A percentile compares a stretch with the other conserved stretches of the same genome.
Conservation (phyloP, 1,140 invertebrate species). For the Lordiphosa stackelbergi region DNA sequence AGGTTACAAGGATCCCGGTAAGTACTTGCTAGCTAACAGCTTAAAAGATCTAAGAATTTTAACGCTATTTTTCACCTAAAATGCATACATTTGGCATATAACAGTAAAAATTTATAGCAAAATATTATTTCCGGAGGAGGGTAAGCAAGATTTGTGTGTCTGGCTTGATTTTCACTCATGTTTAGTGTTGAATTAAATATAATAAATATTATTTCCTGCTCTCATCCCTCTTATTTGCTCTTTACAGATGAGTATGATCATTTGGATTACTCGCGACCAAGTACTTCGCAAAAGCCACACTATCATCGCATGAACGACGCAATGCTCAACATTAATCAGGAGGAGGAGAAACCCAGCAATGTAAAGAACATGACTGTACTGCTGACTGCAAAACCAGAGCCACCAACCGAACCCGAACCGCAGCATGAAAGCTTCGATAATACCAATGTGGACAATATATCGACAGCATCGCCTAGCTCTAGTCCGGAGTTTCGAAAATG, state of each 20-base stretch:
- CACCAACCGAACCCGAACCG: slow-evolving; percentile 45
- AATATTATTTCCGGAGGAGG: slow-evolving; percentile 68
- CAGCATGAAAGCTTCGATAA: slow-evolving; percentile 68
- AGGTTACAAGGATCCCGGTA: slow-evolving; percentile 78
- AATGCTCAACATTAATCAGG: slow-evolving; percentile 66
- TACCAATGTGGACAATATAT: slow-evolving; percentile 58
- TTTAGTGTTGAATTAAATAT: slow-evolving; percentile 17
- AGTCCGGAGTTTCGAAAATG: slow-evolving; percentile 63
- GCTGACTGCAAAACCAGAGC: slow-evolving; percentile 37
- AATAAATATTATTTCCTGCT: slow-evolving; percentile 2
- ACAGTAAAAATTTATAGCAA: slow-evolving; percentile 76
- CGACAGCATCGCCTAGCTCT: slow-evolving; percentile 66
- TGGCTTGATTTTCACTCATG: slow-evolving; percentile 20
- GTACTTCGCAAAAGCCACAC: slow-evolving; percentile 88
- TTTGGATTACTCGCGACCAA: slow-evolving; percentile 89
- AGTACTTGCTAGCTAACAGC: slow-evolving; percentile 18
- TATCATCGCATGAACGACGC: slow-evolving; percentile 83
- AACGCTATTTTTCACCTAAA: slow-evolving; percentile 35
- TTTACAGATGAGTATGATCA: slow-evolving; percentile 86
- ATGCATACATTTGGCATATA: slow-evolving; percentile 42
- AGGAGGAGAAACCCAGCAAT: slow-evolving; percentile 74
- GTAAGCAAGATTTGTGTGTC: slow-evolving; percentile 50
- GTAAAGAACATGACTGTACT: slow-evolving; percentile 69
- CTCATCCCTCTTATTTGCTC: slow-evolving; percentile 4
- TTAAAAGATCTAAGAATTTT: neutral